A percentile compares a stretch with the other conserved stretches of the same genome.
phyloP scores from a whole-genome alignment of 2,797 vertebrate species.

The Morelia viridis region DNA sequence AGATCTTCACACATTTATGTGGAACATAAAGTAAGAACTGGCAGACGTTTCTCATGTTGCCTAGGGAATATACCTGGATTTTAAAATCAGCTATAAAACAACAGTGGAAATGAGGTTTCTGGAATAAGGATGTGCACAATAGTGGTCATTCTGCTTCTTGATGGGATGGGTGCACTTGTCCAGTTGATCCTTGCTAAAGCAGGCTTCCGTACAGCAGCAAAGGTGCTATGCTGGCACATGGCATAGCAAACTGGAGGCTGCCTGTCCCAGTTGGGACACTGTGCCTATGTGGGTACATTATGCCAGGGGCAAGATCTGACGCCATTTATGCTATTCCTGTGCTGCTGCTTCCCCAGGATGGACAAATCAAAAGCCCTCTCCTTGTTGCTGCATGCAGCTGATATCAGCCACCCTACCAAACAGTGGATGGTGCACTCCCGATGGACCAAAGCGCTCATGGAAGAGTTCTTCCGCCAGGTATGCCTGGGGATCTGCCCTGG shows the following conservation, averaged over 20 bases:
- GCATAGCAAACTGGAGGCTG: background rate
- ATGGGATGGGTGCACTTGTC: background rate
- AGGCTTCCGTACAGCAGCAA: background rate
- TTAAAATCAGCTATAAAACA: background rate
- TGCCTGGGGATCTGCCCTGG: background rate
- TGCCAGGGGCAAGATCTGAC: background rate
- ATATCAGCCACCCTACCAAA: constrained; percentile 95
- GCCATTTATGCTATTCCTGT: background rate
- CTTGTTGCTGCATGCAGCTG: constrained; percentile 89
- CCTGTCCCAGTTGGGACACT: background rate
- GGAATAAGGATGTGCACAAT: background rate
- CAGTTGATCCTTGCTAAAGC: background rate
- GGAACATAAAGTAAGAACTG: background rate
- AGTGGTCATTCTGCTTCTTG: background rate
- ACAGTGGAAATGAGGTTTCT: background rate
- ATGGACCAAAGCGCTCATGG: constrained; percentile 93
- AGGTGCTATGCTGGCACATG: no score
- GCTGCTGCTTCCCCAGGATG: constrained; percentile 70
- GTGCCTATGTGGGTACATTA: background rate
- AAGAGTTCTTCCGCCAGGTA: constrained; percentile 96
- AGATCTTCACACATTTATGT: background rate
- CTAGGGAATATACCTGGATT: background rate
- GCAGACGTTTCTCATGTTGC: background rate
- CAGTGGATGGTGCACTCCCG: constrained; percentile 89
- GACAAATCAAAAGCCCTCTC: constrained; percentile 91